Percentiles rank a stretch among this genome's conserved stretches.
phyloP scores from a whole-genome alignment of 2,797 vertebrate species.

The Scolopax rusticola region DNA sequence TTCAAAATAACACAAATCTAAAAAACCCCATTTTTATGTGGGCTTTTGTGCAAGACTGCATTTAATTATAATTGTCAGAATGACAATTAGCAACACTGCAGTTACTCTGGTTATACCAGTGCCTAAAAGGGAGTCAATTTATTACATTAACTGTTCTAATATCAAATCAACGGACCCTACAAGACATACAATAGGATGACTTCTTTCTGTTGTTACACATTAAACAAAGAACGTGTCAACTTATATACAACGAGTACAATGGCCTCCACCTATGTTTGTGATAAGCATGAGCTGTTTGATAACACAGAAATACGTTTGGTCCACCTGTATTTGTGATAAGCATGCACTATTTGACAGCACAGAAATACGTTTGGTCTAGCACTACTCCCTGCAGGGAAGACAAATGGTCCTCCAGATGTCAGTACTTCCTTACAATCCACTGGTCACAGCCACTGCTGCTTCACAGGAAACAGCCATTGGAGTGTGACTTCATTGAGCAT shows the following conservation, averaged over 20 bases:
- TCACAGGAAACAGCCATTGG: constrained; percentile 50
- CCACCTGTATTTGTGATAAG: no score
- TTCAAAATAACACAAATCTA: not conserved
- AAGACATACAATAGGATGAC: not conserved
- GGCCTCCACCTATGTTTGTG: not conserved
- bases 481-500: not conserved
- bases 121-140: not conserved
- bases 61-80: not conserved
- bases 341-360: no score
- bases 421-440: not conserved
- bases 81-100: not conserved
- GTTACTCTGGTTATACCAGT: not conserved
- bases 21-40: not conserved
- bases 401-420: constrained; percentile 21
- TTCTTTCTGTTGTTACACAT: not conserved
- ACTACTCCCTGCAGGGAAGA: not conserved
- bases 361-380: not conserved
- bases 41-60: not conserved
- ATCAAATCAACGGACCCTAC: not conserved
- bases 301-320: not conserved
- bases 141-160: not conserved
- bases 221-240: not conserved
- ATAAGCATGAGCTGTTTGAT: not conserved
- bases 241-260: not conserved
- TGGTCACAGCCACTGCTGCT: constrained; percentile 16